These are phyloP conservation scores for Pterostichus niger DNA, from an alignment of 2,888 invertebrate genomes.

Conservation along the genomic window DNA sequence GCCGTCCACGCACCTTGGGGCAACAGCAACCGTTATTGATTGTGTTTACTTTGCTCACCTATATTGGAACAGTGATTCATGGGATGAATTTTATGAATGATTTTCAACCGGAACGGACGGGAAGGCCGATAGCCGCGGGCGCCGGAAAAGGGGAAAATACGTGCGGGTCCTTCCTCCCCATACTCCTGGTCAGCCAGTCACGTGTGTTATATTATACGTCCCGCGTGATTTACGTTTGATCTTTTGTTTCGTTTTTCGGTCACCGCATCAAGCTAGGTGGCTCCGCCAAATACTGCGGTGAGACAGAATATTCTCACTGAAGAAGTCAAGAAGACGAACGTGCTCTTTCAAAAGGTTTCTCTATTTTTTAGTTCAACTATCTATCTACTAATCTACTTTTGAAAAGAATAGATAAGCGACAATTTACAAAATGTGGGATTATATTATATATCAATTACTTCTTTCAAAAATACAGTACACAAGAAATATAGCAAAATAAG, in stretches of 20 bases:
- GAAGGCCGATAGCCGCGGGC: slow-evolving; percentile 54
- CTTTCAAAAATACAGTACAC: too few species aligned
- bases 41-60: slow-evolving; percentile 73
- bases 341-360: too few species aligned
- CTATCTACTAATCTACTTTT: too few species aligned
- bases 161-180: slow-evolving; percentile 50
- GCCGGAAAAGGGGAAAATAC: slow-evolving; percentile 59
- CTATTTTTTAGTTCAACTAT: too few species aligned
- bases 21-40: slow-evolving; percentile 69
- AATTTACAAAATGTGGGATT: too few species aligned
- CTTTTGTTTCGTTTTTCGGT: slow-evolving; percentile 63
- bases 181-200: slow-evolving; percentile 35
- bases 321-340: too few species aligned
- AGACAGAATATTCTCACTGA: too few species aligned
- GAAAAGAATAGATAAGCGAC: too few species aligned
- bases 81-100: slow-evolving; percentile 73
- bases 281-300: too few species aligned
- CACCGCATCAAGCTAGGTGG: slow-evolving; percentile 6
- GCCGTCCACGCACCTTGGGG: slow-evolving; percentile 47
- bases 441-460: too few species aligned
- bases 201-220: slow-evolving; percentile 61
- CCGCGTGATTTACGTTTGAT: slow-evolving; percentile 63
- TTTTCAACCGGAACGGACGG: slow-evolving; percentile 65
- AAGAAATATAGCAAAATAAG: too few species aligned
- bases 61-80: slow-evolving; percentile 73